phyloP scores from a whole-genome alignment of 2,113 vertebrate species.

The Indicator indicator region DNA sequence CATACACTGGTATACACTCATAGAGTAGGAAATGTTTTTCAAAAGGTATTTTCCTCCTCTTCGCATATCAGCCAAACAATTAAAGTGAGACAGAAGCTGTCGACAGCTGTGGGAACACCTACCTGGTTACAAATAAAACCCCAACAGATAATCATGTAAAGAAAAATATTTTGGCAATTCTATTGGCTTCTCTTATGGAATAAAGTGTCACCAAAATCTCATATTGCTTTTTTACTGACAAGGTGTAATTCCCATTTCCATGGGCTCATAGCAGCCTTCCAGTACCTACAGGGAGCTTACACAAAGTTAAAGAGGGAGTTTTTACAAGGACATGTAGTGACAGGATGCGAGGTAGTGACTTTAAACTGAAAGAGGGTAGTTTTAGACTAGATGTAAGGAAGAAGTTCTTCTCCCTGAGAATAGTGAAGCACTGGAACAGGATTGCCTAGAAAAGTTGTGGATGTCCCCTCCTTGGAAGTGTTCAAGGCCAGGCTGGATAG shows the following conservation, averaged over 20 bases:
- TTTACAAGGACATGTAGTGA: not conserved
- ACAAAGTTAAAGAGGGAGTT: not conserved
- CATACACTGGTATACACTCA: not conserved
- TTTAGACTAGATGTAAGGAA: not conserved
- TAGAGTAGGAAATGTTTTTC: not conserved
- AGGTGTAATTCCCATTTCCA: not conserved
- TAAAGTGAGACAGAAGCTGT: not conserved
- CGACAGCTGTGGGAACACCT: conserved; percentile 4
- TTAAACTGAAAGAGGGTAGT: not conserved
- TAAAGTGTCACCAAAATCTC: not conserved
- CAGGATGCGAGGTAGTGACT: not conserved
- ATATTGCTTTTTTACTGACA: not conserved
- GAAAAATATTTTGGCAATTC: not conserved
- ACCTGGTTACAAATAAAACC: not conserved
- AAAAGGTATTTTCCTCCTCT: not conserved
- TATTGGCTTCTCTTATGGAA: not conserved
- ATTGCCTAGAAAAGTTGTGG: not conserved
- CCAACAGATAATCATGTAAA: not conserved
- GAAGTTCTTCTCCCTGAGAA: not conserved
- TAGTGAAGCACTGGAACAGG: not conserved
- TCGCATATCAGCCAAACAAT: not conserved
- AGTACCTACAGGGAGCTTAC: not conserved
- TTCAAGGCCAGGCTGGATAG: not conserved
- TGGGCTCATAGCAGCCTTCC: not conserved
- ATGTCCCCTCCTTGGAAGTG: not conserved